Percentiles rank a stretch among this genome's conserved stretches.
These are phyloP conservation scores for Arctia plantaginis DNA, from an alignment of 2,888 invertebrate genomes.

Conservation along the genomic window DNA sequence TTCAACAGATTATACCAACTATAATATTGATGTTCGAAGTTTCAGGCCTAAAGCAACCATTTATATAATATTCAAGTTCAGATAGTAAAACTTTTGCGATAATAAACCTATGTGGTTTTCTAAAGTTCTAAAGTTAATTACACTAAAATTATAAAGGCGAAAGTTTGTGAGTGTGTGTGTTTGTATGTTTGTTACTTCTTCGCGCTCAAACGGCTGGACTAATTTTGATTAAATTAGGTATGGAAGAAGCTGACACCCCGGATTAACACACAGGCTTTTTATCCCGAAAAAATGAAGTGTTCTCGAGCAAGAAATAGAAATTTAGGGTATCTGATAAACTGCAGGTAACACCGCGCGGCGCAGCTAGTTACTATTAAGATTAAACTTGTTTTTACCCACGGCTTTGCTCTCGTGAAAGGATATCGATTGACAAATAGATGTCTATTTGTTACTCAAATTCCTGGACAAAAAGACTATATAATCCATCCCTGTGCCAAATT, in stretches of 20 bases:
- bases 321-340: neutral
- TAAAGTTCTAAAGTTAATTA: neutral
- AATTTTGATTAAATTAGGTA: neutral
- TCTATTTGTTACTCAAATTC: neutral
- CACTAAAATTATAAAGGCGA: too few relatives aligned
- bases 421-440: too few relatives aligned
- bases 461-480: neutral
- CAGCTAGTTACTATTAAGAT: neutral
- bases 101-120: neutral
- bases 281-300: too few relatives aligned
- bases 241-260: too few relatives aligned
- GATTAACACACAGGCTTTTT: too few relatives aligned
- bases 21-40: slow-evolving; percentile 10
- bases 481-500: too few relatives aligned
- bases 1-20: slow-evolving; percentile 1
- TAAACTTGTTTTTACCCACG: too few relatives aligned
- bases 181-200: too few relatives aligned
- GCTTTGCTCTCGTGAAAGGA: too few relatives aligned
- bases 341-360: neutral
- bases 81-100: neutral
- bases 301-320: too few relatives aligned
- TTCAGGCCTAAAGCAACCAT: slow-evolving; percentile 8
- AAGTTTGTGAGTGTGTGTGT: too few relatives aligned
- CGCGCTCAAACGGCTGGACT: too few relatives aligned
- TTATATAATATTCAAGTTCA: neutral